Conservation (phyloP, 2,113 vertebrate genomes). For the Petaurus breviceps region DNA sequence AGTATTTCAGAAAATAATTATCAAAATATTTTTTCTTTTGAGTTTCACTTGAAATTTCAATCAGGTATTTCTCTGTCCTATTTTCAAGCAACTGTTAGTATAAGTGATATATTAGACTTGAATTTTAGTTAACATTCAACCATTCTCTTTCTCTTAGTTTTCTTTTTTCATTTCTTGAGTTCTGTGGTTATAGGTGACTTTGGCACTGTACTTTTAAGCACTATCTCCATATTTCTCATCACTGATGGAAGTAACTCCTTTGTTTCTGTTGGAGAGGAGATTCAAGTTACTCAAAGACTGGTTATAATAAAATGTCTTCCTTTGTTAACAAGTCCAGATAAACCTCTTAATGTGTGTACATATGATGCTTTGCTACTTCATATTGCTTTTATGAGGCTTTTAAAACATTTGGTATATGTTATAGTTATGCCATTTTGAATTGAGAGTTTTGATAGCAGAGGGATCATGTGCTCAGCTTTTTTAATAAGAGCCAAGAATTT, state of each 20-base stretch:
- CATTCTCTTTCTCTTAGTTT: not conserved
- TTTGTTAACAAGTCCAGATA: not conserved
- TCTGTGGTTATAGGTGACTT: not conserved
- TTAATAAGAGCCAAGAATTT: not conserved
- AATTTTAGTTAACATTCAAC: not conserved
- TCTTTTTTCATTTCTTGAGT: not conserved
- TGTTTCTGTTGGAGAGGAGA: conserved; percentile 14
- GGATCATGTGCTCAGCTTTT: not conserved
- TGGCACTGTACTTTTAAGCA: not conserved
- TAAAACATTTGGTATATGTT: not conserved
- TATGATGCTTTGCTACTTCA: not conserved
- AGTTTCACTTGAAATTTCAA: not conserved
- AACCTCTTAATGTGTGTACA: not conserved
- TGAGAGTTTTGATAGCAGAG: not conserved
- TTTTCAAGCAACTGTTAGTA: not conserved
- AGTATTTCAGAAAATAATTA: not conserved
- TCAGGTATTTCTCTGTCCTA: not conserved
- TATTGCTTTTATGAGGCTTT: not conserved
- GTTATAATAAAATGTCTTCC: not conserved
- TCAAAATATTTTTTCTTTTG: not conserved
- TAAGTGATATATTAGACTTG: not conserved
- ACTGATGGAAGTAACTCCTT: conserved; percentile 23
- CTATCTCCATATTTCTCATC: not conserved
- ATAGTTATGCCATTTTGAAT: not conserved
- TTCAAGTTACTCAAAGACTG: not conserved